Percentiles rank a stretch among this genome's conserved stretches.
phyloP scores from a whole-genome alignment of 2,888 invertebrate genomes.

The Eupithecia centaureata region DNA sequence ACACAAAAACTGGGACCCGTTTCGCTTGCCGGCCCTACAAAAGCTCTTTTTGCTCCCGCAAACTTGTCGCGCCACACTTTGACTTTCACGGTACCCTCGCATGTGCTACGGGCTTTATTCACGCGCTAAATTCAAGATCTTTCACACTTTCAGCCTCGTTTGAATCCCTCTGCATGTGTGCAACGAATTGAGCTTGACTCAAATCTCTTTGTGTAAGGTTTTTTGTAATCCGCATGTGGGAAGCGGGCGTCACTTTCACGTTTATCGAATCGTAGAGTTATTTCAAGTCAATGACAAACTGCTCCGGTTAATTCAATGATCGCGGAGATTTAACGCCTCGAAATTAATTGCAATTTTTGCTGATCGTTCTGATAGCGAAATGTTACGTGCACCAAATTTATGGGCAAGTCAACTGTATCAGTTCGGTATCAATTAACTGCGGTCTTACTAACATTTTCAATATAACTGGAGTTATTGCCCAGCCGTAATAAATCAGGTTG shows the following conservation, averaged over 20 bases:
- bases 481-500: slow-evolving; percentile 68
- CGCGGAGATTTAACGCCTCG: slow-evolving; percentile 24
- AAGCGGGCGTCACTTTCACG: slow-evolving; percentile 2
- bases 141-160: slow-evolving; percentile 39
- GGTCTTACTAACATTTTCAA: slow-evolving; percentile 66
- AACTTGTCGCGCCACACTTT: slow-evolving; percentile 73
- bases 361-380: slow-evolving; percentile 40
- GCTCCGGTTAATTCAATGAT: slow-evolving; percentile 27
- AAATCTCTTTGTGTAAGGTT: slow-evolving; percentile 14
- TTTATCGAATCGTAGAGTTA: slow-evolving; percentile 5
- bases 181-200: slow-evolving; percentile 27
- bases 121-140: slow-evolving; percentile 37
- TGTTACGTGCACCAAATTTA: slow-evolving; percentile 43
- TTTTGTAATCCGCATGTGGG: slow-evolving; percentile 13
- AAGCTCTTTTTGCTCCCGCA: slow-evolving; percentile 69
- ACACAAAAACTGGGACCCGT: slow-evolving; percentile 75
- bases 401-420: slow-evolving; percentile 51
- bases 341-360: slow-evolving; percentile 41
- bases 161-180: slow-evolving; percentile 24
- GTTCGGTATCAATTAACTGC: slow-evolving; percentile 59
- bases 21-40: slow-evolving; percentile 71
- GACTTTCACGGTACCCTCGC: slow-evolving; percentile 67
- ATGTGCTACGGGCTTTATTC: slow-evolving; percentile 44
- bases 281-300: slow-evolving; percentile 15
- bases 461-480: slow-evolving; percentile 70